Evolutionary conservation across 2,797 vertebrate genomes (phyloP), one percentile per base, ranked within the genome.

Genomic region (Falco berigora): DNA sequence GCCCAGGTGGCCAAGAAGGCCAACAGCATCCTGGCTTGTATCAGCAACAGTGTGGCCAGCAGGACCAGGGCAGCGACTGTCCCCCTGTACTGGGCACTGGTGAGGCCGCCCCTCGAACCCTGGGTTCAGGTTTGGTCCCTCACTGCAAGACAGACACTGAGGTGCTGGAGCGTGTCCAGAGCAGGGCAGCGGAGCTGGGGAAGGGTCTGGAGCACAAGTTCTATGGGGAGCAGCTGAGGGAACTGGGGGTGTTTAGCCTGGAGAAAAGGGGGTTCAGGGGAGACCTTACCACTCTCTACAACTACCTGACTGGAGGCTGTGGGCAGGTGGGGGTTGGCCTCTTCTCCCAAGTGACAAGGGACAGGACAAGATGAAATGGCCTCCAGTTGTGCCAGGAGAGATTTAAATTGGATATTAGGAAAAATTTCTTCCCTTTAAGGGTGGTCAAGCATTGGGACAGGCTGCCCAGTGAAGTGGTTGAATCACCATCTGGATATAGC

Each of bases 91-190:
- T 47, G 0, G 0, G n/a, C 38, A 17, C 28, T 28, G 50, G 36
- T 38, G 53, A 40, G 53, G 46, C 23, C 1, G 1, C 28, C 21
- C 21, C 53, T 47, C 0, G 0, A 67, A 9, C 34, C 5, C 9
- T 30, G 19, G 20, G 38, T 32, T 27, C 53, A n/a, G 38, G 59
- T 80, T 17, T 27, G 32, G 19, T 8, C 42, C 42, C 42, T 42
- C 42, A 42, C 42, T 42, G 15, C 42, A 4, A 42, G 42, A 42
- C 15, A 17, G 42, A 42, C 42, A 42, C 3, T 15, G 67, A 58
- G 58, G 22, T 44, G 22, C 12, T 73, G 67, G 25, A 50, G 25
- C 3, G 4, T 8, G 44, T 44, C 38, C 47, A 52, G 27, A 71
- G 56, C 30, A 44, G 42, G 42, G 42, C 42, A 44, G 6, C 42